phyloP scores from a whole-genome alignment of 2,113 vertebrate species.

The Ictidomys tridecemlineatus region DNA sequence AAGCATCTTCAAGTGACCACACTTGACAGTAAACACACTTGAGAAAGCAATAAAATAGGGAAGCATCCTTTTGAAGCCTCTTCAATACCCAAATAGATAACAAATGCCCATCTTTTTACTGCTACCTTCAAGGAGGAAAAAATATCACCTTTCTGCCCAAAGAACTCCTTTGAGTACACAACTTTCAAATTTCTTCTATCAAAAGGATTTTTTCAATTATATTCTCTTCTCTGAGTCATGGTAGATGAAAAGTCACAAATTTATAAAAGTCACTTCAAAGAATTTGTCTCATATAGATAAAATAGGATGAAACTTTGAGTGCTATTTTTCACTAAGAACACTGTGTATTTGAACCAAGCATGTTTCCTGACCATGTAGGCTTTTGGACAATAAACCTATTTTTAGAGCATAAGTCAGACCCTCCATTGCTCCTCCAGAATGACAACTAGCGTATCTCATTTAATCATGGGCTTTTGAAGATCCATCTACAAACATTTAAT shows the following conservation, averaged over 20 bases:
- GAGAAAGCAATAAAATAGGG: neutral
- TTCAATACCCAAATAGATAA: neutral
- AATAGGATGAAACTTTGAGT: neutral
- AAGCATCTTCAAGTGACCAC: neutral
- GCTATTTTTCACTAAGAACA: constrained; percentile 47
- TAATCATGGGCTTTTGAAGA: neutral
- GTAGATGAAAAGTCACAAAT: constrained; percentile 18
- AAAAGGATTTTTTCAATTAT: constrained; percentile 13
- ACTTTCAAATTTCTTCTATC: neutral
- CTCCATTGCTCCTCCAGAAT: neutral
- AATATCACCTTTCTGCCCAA: neutral
- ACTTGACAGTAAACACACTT: neutral
- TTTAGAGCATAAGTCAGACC: neutral
- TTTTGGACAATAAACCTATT: constrained; percentile 23
- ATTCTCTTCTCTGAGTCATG: constrained; percentile 36
- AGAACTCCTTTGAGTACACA: neutral
- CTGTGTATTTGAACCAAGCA: neutral
- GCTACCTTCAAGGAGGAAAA: neutral
- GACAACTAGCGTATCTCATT: neutral
- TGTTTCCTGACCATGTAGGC: neutral
- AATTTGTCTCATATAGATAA: constrained; percentile 26
- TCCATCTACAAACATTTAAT: constrained; percentile 23
- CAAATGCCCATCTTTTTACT: neutral
- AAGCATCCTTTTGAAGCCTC: neutral
- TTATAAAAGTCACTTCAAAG: constrained; percentile 47